phyloP scores from a whole-genome alignment of 2,113 vertebrate genomes.

The Nothobranchius kuhntae region DNA sequence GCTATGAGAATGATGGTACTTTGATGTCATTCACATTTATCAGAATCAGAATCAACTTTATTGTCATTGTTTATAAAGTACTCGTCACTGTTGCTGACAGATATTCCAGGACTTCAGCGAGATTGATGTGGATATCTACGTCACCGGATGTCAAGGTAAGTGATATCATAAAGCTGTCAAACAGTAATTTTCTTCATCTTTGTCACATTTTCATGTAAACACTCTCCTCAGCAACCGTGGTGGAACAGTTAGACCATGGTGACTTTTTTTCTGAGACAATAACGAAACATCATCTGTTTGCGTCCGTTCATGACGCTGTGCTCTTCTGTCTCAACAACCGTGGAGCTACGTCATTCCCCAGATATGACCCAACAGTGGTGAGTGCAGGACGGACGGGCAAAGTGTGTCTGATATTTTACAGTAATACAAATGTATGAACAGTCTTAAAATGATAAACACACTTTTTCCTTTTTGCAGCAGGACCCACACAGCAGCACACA shows the following conservation, averaged over 20 bases:
- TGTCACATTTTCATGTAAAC: neutral
- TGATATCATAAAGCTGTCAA: neutral
- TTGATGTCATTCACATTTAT: too few relatives aligned
- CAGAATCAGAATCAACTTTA: too few relatives aligned
- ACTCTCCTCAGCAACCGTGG: conserved; percentile 77
- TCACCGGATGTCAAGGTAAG: conserved; percentile 82
- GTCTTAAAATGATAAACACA: neutral
- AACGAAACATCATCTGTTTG: conserved; percentile 86
- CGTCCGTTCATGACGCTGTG: conserved; percentile 87
- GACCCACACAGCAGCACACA: conserved; percentile 55
- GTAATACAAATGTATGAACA: too few relatives aligned
- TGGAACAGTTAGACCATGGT: conserved; percentile 85
- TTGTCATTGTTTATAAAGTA: neutral
- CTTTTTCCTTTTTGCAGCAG: conserved; percentile 72
- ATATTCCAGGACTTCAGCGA: conserved; percentile 91
- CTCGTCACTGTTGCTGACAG: conserved; percentile 65
- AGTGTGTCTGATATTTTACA: too few relatives aligned
- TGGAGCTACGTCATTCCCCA: conserved; percentile 31
- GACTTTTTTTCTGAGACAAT: conserved; percentile 86
- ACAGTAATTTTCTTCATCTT: neutral
- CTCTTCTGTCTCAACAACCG: conserved; percentile 70
- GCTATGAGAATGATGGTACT: too few relatives aligned
- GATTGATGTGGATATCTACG: conserved; percentile 87
- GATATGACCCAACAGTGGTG: conserved; percentile 59
- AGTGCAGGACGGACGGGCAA: conserved; percentile 10